Evolutionary conservation across 2,113 vertebrate species (phyloP).

Genomic region (Phyllostomus hastatus): DNA sequence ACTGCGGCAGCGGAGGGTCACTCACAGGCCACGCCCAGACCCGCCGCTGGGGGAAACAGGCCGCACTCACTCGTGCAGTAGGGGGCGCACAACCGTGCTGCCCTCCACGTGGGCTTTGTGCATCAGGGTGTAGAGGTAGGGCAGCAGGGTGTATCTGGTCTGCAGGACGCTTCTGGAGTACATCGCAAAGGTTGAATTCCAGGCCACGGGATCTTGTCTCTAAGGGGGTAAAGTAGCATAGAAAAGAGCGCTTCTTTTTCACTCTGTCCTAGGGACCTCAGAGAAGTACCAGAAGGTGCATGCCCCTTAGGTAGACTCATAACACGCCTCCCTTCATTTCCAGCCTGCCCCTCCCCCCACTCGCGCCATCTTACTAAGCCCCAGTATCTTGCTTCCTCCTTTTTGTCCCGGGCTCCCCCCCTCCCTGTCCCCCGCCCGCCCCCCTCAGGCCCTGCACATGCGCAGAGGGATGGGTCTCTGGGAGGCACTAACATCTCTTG

Average conservation of each 20-base stretch:
- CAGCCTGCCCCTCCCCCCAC: background rate
- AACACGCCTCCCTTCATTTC: background rate
- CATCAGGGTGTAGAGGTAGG: conserved; percentile 92
- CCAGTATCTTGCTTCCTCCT: background rate
- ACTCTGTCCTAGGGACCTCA: background rate
- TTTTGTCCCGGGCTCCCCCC: background rate
- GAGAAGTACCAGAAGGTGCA: background rate
- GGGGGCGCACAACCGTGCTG: conserved; percentile 85
- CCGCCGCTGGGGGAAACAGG: no score
- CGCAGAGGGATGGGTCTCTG: background rate
- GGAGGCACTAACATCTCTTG: background rate
- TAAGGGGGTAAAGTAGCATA: conserved; percentile 43
- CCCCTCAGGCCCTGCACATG: accelerated
- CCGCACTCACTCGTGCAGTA: conserved; percentile 89
- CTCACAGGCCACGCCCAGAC: background rate
- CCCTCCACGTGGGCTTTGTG: conserved; percentile 84
- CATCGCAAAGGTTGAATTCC: conserved; percentile 77
- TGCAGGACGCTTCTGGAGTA: conserved; percentile 79
- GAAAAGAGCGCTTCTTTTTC: background rate
- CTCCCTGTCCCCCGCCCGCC: no score
- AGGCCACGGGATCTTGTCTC: conserved; percentile 92
- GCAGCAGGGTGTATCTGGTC: conserved; percentile 85
- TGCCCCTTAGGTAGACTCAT: accelerated
- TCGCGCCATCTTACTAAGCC: accelerated
- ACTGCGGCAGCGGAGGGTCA: no score